Base-by-base conservation (phyloP, 2,113 vertebrate species). In the Elephas maximus region DNA sequence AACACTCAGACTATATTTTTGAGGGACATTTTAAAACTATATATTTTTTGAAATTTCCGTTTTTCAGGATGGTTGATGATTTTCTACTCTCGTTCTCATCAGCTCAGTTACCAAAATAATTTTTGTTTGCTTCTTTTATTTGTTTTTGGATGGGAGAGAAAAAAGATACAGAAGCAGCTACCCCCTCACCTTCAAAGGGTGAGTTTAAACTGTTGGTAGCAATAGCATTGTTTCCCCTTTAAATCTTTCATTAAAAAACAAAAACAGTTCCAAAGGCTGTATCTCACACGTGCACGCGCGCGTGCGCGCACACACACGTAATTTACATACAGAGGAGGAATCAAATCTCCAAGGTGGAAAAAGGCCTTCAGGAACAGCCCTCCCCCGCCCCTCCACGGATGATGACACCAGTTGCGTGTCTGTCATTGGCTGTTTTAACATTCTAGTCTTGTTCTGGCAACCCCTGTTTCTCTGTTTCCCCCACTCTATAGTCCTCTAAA, bases 81-180 rank as follows among this genome's bases (percentile, higher is more conserved):
- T 84, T 65, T 91, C 33, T 12, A 30, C 20, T 57, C 11, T 51
- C 2, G 18, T 74, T 88, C 91, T 84, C 24, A 81, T 91, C 7
- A 81, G 24, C 63, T 88, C 62, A 63, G 26, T 93, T 48, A 44
- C n/a, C n/a, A 45, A 90, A 95, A 51, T 94, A 24, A 60, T 88
- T 77, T 94, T 97, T 97, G 96, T 96, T 95, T 90, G 87, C n/a
- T 85, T 95, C 23, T 90, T 90, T 96, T 97, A 93, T 94, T 90
- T 97, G 37, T 96, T 95, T 57, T 51, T 9, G 6, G 8, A 37
- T 21, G 44, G 37, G 21, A 83, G 45, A 87, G 28, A 11, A 21
- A 62, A 67, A 30, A 14, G 30, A 33, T 44, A 21, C 2, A 41
- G 76, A 69, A 76, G 60, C 53, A 83, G 0, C 48, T 71, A 18